These are phyloP conservation scores for Naja naja DNA, from an alignment of 2,113 vertebrate species.

Conservation along the genomic window DNA sequence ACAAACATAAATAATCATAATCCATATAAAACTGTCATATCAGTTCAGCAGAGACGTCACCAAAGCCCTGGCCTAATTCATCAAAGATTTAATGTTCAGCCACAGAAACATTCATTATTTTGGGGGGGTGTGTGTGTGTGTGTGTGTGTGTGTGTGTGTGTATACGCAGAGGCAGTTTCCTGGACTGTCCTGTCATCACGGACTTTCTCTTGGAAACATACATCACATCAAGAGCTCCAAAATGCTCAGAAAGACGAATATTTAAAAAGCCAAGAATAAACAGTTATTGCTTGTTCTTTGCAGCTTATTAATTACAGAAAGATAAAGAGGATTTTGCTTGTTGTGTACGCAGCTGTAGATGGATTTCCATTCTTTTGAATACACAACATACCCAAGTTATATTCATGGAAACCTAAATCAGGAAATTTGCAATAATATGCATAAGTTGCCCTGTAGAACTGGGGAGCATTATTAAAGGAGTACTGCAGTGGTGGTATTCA, in stretches of 20 bases:
- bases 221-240: conserved; percentile 52
- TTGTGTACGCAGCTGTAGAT: not conserved
- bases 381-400: not conserved
- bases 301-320: conserved; percentile 10
- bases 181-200: conserved; percentile 56
- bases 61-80: conserved; percentile 69
- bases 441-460: not conserved
- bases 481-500: too few species aligned
- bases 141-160: too few species aligned
- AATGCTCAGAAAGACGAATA: conserved; percentile 8
- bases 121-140: not conserved
- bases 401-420: not conserved
- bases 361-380: not conserved
- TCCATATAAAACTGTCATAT: conserved; percentile 77
- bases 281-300: not conserved
- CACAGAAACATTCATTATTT: conserved; percentile 60
- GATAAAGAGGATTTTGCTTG: not conserved
- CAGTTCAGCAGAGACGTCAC: conserved; percentile 70
- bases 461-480: not conserved
- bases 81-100: conserved; percentile 67
- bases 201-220: conserved; percentile 50
- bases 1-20: conserved; percentile 71
- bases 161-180: conserved; percentile 52
- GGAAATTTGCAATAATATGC: not conserved
- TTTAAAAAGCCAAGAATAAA: conserved; percentile 55